Evolutionary conservation across 2,888 invertebrate species (phyloP), one percentile per base, ranked within the genome.

Genomic region (Trichacis sp.): DNA sequence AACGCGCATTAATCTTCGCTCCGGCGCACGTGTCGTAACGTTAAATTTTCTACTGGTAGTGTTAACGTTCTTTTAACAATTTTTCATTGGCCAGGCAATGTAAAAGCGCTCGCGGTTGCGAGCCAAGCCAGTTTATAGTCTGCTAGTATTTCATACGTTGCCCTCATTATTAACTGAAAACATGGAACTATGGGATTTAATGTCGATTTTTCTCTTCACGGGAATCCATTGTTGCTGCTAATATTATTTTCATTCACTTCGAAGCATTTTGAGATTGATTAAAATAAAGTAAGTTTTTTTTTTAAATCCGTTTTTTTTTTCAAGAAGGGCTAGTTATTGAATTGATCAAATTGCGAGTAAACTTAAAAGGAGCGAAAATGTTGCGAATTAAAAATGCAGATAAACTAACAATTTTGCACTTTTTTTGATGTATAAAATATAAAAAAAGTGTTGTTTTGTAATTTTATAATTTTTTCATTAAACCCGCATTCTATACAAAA

Each of bases 41-140:
- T 63, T 68, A 68, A 70, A 64, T 70, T 70, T 60, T 53, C 68
- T 50, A 58, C 62, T 40, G 64, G 52, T 54, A 61, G 63, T 65
- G 60, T 63, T 70, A 70, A 63, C 65, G 70, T 60, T 70, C 70
- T 68, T 70, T 70, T 68, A 68, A 65, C 65, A 70, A 70, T 70
- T 70, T 70, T 70, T 68, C 68, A 70, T 67, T 58, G 64, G 66
- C 58, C 67, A 65, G 59, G 52, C 64, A 66, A 69, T 55, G 66
- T 51, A 64, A 24, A 67, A 56, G 62, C 62, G 57, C 56, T 57
- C 64, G 62, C 64, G 64, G 64, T 48, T 62, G 40, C 38, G 42
- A 57, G 65, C 55, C 45, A 40, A 15, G 40, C 40, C 15, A 24
- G 60, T 53, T 62, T 67, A 64, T 60, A 54, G 59, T 57, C 63